phyloP scores from a whole-genome alignment of 1,140 invertebrate genomes.

The Tetragonula clypearis region DNA sequence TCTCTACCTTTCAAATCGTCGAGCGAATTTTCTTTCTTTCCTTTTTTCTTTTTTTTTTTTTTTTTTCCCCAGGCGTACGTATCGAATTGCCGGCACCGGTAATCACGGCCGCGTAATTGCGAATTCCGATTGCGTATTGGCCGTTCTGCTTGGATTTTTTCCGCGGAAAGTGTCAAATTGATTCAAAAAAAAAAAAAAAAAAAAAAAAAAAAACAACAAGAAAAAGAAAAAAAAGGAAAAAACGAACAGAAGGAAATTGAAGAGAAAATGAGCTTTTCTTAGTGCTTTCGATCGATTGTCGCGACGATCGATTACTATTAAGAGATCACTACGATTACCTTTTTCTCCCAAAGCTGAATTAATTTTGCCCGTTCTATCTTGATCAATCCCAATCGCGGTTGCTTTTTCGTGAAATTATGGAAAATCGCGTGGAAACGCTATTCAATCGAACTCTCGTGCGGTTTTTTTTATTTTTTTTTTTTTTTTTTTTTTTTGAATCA shows the following conservation, averaged over 20 bases:
- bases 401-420: too few relatives aligned
- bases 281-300: neutral
- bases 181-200: neutral
- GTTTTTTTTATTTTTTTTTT: too few relatives aligned
- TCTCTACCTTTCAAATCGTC: neutral
- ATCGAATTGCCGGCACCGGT: neutral
- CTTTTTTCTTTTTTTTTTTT: too few relatives aligned
- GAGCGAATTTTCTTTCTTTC: neutral
- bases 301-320: neutral
- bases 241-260: too few relatives aligned
- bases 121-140: neutral
- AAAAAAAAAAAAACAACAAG: too few relatives aligned
- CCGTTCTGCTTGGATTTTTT: too few relatives aligned
- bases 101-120: neutral
- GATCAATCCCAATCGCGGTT: too few relatives aligned
- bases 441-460: too few relatives aligned
- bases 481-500: neutral
- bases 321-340: too few relatives aligned
- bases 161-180: neutral
- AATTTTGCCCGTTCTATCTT: too few relatives aligned
- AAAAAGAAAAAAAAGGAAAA: neutral
- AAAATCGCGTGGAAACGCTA: too few relatives aligned
- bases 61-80: neutral
- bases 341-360: too few relatives aligned
- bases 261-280: neutral